These are phyloP conservation scores for Crax fasciolata DNA, from an alignment of 2,797 vertebrate genomes.

Conservation along the genomic window DNA sequence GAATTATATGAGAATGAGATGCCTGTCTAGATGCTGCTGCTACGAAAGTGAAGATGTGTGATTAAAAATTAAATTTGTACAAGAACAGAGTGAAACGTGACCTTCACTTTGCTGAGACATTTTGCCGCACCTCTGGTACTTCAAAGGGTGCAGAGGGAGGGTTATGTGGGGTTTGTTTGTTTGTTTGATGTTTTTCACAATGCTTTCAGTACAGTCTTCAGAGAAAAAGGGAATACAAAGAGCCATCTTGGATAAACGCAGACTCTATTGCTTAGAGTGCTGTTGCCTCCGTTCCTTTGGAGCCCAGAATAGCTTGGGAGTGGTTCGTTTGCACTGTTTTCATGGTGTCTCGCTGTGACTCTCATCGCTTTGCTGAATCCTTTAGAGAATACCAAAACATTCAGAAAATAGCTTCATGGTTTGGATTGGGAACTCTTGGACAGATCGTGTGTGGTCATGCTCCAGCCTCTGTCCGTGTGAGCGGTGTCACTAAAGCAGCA, in stretches of 20 bases:
- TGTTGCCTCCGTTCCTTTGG: not conserved
- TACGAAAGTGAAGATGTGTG: not conserved
- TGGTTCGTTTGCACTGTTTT: not conserved
- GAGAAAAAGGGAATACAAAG: not conserved
- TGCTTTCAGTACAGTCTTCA: not conserved
- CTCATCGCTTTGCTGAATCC: not conserved
- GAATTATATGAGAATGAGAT: not conserved
- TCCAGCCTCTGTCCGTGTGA: not conserved
- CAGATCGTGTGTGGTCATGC: rapidly evolving
- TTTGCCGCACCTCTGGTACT: not conserved
- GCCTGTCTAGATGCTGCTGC: not conserved
- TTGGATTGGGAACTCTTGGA: not conserved
- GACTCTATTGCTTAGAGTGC: not conserved
- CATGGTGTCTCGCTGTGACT: not conserved
- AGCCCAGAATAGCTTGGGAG: not conserved
- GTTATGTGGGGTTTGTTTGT: not conserved
- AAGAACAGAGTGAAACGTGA: not conserved
- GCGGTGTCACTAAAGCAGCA: not conserved
- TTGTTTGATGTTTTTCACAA: not conserved
- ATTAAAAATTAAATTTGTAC: not conserved
- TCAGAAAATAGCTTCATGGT: not conserved
- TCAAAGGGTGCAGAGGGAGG: not conserved
- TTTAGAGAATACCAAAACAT: not conserved
- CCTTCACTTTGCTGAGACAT: not conserved
- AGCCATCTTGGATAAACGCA: not conserved